Evolutionary conservation across 2,113 vertebrate species (phyloP).

Genomic region (Chloroceryle aenea): DNA sequence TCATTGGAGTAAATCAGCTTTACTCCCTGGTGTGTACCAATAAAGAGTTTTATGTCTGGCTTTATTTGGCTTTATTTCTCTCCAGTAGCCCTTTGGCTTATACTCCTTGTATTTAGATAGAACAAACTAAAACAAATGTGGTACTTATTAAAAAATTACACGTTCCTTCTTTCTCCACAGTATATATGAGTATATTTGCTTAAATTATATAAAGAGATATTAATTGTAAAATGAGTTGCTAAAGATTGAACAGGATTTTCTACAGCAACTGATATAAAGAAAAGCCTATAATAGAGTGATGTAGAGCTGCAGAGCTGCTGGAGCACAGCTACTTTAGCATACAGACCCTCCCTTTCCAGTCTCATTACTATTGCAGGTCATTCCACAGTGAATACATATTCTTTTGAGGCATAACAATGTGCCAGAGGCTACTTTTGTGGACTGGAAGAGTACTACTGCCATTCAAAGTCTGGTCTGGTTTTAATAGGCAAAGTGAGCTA

Average conservation of each 20-base stretch:
- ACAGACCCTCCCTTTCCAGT: not conserved
- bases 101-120: not conserved
- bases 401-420: not conserved
- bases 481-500: not conserved
- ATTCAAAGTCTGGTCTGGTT: not conserved
- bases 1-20: not conserved
- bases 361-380: constrained; percentile 13
- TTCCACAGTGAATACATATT: not conserved
- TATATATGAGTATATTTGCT: not conserved
- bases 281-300: not conserved
- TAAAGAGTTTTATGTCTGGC: not conserved
- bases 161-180: not conserved
- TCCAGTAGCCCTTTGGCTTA: not conserved
- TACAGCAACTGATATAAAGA: not conserved
- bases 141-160: not conserved
- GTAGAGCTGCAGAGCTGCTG: not conserved
- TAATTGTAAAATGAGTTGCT: not conserved
- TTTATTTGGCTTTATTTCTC: not conserved
- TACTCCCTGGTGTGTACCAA: not conserved
- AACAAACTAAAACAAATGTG: not conserved
- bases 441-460: not conserved
- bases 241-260: not conserved
- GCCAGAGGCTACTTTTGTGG: not conserved
- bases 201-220: not conserved
- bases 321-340: not conserved